Evolutionary conservation across 2,113 vertebrate species (phyloP).

Genomic region (Mirounga angustirostris): DNA sequence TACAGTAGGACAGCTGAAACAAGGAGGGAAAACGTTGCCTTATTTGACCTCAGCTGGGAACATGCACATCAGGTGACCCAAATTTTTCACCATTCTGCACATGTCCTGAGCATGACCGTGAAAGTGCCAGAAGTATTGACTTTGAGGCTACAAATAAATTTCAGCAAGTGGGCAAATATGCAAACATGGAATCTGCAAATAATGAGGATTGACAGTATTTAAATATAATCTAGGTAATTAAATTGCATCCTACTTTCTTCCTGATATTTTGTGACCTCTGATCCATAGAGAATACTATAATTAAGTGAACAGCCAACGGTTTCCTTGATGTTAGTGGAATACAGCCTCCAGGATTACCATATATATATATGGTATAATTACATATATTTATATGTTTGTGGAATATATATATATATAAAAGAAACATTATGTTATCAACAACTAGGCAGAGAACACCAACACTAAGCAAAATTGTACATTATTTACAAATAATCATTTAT

Average conservation of each 20-base stretch:
- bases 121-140: not conserved
- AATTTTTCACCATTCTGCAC: not conserved
- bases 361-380: not conserved
- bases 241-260: slow-evolving; percentile 24
- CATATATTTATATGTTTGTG: not conserved
- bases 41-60: not conserved
- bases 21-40: not conserved
- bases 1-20: not conserved
- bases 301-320: not conserved
- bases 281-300: not conserved
- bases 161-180: not conserved
- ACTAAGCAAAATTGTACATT: slow-evolving; percentile 33
- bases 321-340: not conserved
- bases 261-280: slow-evolving; percentile 9
- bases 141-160: not conserved
- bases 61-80: not conserved
- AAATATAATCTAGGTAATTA: not conserved
- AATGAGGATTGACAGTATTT: not conserved
- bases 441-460: not conserved
- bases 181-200: not conserved
- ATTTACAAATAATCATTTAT: slow-evolving; percentile 61
- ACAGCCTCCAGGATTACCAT: not conserved
- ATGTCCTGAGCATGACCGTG: not conserved
- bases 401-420: not conserved
- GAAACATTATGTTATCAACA: not conserved